Percentiles rank a stretch among this genome's conserved stretches.
phyloP scores from a whole-genome alignment of 1,140 invertebrate species.

The Achroia grisella region DNA sequence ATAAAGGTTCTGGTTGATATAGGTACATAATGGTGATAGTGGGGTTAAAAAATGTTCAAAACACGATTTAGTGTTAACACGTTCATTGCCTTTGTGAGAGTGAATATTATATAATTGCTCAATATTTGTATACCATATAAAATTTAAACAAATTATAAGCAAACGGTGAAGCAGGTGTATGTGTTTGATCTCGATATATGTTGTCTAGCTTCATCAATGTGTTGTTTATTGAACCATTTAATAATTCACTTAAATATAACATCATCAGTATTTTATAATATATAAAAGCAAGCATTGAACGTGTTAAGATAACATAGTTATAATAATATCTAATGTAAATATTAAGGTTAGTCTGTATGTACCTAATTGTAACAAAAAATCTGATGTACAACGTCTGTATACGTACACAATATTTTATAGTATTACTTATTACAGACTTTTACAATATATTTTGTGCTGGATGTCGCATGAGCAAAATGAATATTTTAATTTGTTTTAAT shows the following conservation, averaged over 20 bases:
- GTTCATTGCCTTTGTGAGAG: neutral
- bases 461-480: constrained; percentile 17
- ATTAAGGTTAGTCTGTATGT: constrained; percentile 39
- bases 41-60: neutral
- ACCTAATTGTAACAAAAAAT: constrained; percentile 50
- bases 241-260: no score
- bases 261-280: no score
- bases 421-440: constrained; percentile 24
- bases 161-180: no score
- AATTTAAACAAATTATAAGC: no score
- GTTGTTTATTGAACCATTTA: no score
- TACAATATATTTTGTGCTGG: constrained; percentile 30
- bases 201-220: no score
- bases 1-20: no score
- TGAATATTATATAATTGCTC: no score
- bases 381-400: constrained; percentile 71
- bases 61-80: constrained; percentile 1
- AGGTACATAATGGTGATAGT: neutral
- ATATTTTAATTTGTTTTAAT: no score
- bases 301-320: constrained; percentile 7
- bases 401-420: constrained; percentile 48
- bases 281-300: constrained; percentile 4
- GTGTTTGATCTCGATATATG: no score
- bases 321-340: constrained; percentile 39
- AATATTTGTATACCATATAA: no score